Evolutionary conservation across 2,797 vertebrate species (phyloP).

Genomic region (Gymnocypris eckloni): DNA sequence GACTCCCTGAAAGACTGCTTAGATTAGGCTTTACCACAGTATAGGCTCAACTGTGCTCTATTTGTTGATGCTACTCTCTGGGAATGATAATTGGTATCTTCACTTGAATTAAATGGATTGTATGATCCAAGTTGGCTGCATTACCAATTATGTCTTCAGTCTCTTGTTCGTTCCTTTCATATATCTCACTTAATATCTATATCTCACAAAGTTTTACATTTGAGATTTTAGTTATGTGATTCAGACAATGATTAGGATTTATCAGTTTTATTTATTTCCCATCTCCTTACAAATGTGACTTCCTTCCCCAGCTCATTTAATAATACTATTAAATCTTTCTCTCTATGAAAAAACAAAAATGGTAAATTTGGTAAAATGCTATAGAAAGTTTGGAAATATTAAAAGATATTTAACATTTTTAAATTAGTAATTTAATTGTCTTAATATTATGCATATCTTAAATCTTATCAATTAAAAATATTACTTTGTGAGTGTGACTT

Average conservation of each 20-base stretch:
- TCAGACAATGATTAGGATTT: not conserved
- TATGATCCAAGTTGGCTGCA: not conserved
- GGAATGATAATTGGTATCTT: slow-evolving; percentile 30
- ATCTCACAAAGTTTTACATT: not conserved
- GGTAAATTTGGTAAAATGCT: not conserved
- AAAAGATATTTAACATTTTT: not conserved
- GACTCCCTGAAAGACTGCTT: slow-evolving; percentile 67
- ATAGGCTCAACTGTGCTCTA: slow-evolving; percentile 21
- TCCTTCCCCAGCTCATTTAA: not conserved
- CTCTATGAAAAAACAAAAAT: not conserved
- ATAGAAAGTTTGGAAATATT: not conserved
- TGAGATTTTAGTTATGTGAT: too few species aligned
- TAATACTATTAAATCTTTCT: not conserved
- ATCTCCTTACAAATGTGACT: not conserved
- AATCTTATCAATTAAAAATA: not conserved
- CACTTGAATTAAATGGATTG: slow-evolving; percentile 5
- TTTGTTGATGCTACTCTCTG: slow-evolving; percentile 24
- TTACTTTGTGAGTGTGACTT: not conserved
- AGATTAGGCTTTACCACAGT: slow-evolving; percentile 56
- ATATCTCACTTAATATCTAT: not conserved
- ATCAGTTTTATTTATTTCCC: not conserved
- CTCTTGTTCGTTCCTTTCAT: not conserved
- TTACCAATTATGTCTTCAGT: not conserved
- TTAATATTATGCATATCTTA: not conserved
- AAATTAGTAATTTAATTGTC: not conserved